Conservation (phyloP, 1,140 invertebrate species). For the Oreohelix idahoensis region DNA sequence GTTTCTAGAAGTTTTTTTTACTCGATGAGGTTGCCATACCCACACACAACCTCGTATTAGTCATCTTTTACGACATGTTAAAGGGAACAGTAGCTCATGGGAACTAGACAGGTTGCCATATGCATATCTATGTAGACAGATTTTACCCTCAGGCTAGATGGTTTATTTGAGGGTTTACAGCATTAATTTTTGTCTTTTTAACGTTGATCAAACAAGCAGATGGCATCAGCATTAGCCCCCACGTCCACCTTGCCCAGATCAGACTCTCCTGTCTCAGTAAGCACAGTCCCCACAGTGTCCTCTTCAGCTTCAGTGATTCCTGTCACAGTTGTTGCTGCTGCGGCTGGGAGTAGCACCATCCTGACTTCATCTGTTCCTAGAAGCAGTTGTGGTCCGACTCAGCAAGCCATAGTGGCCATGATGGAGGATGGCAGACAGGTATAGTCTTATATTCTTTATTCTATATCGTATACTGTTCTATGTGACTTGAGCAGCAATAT, state of each 20-base stretch:
- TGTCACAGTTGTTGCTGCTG: conserved; percentile 7
- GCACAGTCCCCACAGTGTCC: background rate
- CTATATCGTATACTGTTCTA: too few species aligned
- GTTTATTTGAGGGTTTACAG: too few species aligned
- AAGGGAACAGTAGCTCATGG: too few species aligned
- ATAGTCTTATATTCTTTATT: background rate
- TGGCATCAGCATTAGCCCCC: conserved; percentile 14
- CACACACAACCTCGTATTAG: too few species aligned
- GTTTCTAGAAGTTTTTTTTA: too few species aligned
- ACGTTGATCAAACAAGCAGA: background rate
- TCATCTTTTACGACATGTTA: too few species aligned
- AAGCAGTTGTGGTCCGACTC: background rate
- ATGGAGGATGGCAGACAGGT: conserved; percentile 40
- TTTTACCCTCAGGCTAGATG: too few species aligned
- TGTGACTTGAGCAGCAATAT: too few species aligned
- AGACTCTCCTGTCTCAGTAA: conserved; percentile 7
- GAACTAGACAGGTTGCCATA: too few species aligned
- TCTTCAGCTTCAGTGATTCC: background rate
- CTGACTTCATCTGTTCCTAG: background rate
- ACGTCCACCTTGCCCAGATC: background rate
- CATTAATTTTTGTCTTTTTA: too few species aligned
- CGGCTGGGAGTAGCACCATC: conserved; percentile 5
- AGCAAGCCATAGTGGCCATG: conserved; percentile 39
- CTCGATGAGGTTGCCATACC: too few species aligned
- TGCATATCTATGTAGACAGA: too few species aligned